phyloP scores from a whole-genome alignment of 2,797 vertebrate genomes.

The Danio jaintianensis region DNA sequence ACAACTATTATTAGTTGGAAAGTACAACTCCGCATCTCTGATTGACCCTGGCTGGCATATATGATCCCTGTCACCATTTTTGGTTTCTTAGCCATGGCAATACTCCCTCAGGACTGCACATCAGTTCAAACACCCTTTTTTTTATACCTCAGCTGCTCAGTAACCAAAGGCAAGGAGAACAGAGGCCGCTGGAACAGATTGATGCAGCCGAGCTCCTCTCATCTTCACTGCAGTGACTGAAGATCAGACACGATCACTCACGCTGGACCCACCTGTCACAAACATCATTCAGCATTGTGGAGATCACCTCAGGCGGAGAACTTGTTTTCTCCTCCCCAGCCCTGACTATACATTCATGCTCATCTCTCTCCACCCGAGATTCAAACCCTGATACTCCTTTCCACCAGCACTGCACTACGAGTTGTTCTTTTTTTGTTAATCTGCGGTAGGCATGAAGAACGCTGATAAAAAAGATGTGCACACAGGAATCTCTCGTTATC shows the following conservation, averaged over 20 bases:
- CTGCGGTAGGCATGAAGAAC: conserved; percentile 44
- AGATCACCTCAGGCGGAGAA: conserved; percentile 47
- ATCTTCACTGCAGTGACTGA: conserved; percentile 51
- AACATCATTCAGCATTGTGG: conserved; percentile 48
- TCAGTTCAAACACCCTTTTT: conserved; percentile 14
- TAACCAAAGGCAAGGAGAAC: conserved; percentile 34
- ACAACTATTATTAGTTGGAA: neutral
- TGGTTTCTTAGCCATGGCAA: conserved; percentile 29
- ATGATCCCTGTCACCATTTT: conserved; percentile 17
- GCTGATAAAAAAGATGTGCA: conserved; percentile 38
- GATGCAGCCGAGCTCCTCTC: conserved; percentile 39
- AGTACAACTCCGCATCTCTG: neutral
- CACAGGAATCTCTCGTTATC: conserved; percentile 47
- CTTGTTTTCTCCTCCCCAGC: conserved; percentile 45
- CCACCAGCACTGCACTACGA: conserved; percentile 33
- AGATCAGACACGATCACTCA: conserved; percentile 57
- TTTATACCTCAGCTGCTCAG: conserved; percentile 37
- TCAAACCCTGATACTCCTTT: conserved; percentile 28
- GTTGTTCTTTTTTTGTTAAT: conserved; percentile 33
- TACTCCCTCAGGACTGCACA: conserved; percentile 18
- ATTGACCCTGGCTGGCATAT: conserved; percentile 1
- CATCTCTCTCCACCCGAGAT: conserved; percentile 23
- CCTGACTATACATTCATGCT: conserved; percentile 21
- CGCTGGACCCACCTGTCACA: conserved; percentile 51
- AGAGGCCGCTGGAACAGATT: conserved; percentile 40